These are phyloP conservation scores for Istiophorus platypterus DNA, from an alignment of 2,113 vertebrate species.

Conservation along the genomic window DNA sequence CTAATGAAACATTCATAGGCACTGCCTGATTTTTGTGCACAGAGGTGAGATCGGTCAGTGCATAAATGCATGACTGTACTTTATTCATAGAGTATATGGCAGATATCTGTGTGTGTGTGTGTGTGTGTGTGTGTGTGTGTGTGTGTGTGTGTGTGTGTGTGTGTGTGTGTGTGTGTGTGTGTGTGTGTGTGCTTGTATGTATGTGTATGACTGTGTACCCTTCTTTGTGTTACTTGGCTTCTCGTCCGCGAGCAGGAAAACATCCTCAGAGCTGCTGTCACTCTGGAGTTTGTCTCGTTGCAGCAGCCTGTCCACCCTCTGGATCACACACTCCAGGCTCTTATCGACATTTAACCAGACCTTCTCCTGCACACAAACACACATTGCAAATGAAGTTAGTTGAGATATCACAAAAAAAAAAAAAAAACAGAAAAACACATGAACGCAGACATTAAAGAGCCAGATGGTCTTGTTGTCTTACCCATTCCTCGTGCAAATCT, in stretches of 20 bases:
- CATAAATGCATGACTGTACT: background rate
- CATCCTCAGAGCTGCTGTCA: constrained; percentile 92
- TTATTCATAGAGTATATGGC: background rate
- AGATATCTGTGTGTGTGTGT: background rate
- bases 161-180: constrained; percentile 30
- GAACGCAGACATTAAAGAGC: background rate
- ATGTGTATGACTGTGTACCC: constrained; percentile 84
- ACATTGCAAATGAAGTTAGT: background rate
- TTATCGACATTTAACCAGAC: constrained; percentile 98
- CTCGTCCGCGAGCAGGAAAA: constrained; percentile 86
- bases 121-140: constrained; percentile 25
- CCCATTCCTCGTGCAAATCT: constrained; percentile 96
- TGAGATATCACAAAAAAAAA: background rate
- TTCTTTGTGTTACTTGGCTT: constrained; percentile 86
- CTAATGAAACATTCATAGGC: constrained; percentile 72
- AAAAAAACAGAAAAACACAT: background rate
- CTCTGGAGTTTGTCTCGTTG: constrained; percentile 90
- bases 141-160: background rate
- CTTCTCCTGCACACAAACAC: constrained; percentile 88
- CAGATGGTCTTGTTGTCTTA: constrained; percentile 72
- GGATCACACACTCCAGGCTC: constrained; percentile 97
- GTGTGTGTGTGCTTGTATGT: too few relatives aligned
- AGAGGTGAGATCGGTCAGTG: background rate
- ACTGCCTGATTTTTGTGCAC: background rate
- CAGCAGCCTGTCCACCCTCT: constrained; percentile 93